phyloP scores from a whole-genome alignment of 2,113 vertebrate genomes.

The Vidua chalybeata region DNA sequence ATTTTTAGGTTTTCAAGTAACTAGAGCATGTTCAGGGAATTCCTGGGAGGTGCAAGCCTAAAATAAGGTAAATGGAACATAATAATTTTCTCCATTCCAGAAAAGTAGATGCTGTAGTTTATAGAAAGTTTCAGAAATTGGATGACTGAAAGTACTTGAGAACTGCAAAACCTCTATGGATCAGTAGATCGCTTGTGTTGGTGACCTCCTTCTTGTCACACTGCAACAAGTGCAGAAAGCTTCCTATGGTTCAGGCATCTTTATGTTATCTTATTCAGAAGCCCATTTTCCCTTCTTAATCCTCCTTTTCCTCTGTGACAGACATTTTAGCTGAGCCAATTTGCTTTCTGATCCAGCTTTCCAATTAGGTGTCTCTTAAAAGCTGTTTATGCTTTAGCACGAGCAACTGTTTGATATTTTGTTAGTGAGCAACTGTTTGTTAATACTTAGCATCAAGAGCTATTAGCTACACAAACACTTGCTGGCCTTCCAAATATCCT shows the following conservation, averaged over 20 bases:
- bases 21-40: background rate
- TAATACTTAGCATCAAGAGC: background rate
- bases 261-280: background rate
- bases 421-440: background rate
- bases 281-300: background rate
- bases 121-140: background rate
- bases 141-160: background rate
- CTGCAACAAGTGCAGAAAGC: background rate
- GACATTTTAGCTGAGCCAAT: background rate
- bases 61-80: background rate
- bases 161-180: background rate
- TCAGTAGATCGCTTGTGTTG: background rate
- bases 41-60: background rate
- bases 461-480: background rate
- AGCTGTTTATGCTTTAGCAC: background rate
- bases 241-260: background rate
- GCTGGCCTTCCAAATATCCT: background rate
- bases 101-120: background rate
- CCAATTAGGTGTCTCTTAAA: background rate
- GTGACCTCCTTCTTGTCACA: background rate
- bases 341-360: background rate
- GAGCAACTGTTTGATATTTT: background rate
- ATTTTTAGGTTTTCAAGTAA: background rate
- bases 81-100: background rate
- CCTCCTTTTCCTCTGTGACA: background rate